Percentiles rank a stretch among this genome's conserved stretches.
Conservation (phyloP, 2,113 vertebrate species). For the Scomber japonicus region DNA sequence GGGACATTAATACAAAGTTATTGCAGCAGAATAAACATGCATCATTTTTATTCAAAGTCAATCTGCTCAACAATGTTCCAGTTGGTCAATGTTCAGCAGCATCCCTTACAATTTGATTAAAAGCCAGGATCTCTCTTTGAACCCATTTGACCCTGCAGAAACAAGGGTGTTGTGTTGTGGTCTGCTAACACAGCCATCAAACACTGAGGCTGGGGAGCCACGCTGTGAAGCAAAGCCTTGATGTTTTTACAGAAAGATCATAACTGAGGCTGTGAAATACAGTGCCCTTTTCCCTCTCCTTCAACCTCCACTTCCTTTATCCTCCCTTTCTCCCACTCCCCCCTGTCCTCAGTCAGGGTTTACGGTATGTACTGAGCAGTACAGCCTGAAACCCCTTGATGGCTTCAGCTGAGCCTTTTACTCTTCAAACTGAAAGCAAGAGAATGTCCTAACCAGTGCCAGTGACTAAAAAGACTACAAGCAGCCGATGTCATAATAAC, state of each 20-base stretch:
- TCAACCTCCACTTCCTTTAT: slow-evolving; percentile 28
- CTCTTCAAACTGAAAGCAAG: slow-evolving; percentile 5
- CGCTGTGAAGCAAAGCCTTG: slow-evolving; percentile 61
- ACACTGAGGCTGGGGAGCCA: slow-evolving; percentile 48
- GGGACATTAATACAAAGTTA: no score
- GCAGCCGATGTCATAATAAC: not conserved
- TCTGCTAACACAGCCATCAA: slow-evolving; percentile 64
- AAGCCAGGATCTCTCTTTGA: slow-evolving; percentile 35
- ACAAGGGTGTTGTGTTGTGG: slow-evolving; percentile 35
- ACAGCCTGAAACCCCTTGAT: slow-evolving; percentile 6
- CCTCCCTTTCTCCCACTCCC: not conserved
- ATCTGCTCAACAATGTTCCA: not conserved
- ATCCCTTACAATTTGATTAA: slow-evolving; percentile 10
- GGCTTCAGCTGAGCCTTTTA: slow-evolving; percentile 2
- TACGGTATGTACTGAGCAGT: not conserved
- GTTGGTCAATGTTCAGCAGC: not conserved
- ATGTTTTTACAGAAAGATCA: slow-evolving; percentile 73
- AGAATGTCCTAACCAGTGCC: not conserved
- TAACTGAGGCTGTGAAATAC: slow-evolving; percentile 55
- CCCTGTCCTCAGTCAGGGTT: not conserved
- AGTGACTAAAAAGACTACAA: not conserved
- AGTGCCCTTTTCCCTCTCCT: slow-evolving; percentile 40
- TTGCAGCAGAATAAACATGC: no score
- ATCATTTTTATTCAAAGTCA: no score
- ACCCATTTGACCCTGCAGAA: slow-evolving; percentile 28